Evolutionary conservation across 1,140 invertebrate genomes (phyloP).

Genomic region (Temnothorax curvispinosus): DNA sequence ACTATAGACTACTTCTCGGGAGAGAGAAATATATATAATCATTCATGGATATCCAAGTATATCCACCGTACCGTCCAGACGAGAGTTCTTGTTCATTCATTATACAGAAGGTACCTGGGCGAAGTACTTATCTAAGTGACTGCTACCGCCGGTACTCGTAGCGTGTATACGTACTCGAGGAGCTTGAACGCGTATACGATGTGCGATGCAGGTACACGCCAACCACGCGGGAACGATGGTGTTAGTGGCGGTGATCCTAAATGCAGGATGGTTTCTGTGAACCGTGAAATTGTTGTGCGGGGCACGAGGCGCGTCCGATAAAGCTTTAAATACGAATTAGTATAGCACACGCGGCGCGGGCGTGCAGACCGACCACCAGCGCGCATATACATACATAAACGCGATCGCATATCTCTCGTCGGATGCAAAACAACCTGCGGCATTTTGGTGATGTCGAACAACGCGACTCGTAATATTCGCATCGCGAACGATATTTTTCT

Average conservation of each 20-base stretch:
- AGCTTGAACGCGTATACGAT: slow-evolving; percentile 55
- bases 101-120: slow-evolving; percentile 32
- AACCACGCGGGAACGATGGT: slow-evolving; percentile 28
- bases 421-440: slow-evolving; percentile 2
- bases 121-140: slow-evolving; percentile 58
- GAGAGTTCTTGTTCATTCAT: slow-evolving; percentile 44
- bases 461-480: neutral
- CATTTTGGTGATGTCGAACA: neutral
- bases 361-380: slow-evolving; percentile 51
- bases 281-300: slow-evolving; percentile 83
- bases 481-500: neutral
- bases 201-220: slow-evolving; percentile 61
- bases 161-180: slow-evolving; percentile 28
- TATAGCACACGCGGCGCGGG: slow-evolving; percentile 59
- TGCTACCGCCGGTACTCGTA: slow-evolving; percentile 20
- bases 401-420: neutral
- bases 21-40: slow-evolving; percentile 1
- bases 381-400: neutral
- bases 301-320: slow-evolving; percentile 78
- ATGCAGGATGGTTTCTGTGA: slow-evolving; percentile 76
- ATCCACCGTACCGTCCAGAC: slow-evolving; percentile 13
- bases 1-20: neutral
- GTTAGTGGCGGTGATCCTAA: slow-evolving; percentile 7
- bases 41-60: neutral
- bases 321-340: slow-evolving; percentile 85